phyloP scores from a whole-genome alignment of 2,113 vertebrate genomes.

The Charadrius vociferus region DNA sequence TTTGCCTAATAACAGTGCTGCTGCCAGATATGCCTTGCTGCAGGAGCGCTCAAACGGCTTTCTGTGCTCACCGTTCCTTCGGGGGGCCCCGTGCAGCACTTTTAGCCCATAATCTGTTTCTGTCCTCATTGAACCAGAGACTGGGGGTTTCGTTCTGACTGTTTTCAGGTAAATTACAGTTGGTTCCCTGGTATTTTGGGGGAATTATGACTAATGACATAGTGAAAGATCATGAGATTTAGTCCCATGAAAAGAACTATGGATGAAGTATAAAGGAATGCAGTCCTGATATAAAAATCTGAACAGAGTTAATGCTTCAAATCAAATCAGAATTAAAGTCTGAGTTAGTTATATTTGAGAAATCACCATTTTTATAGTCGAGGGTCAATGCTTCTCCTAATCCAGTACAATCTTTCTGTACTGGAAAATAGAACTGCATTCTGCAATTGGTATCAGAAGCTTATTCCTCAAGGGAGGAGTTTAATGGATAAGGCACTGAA shows the following conservation, averaged over 20 bases:
- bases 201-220: background rate
- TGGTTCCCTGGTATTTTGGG: background rate
- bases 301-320: background rate
- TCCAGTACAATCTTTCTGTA: background rate
- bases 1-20: background rate
- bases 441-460: background rate
- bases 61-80: background rate
- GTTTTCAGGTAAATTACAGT: background rate
- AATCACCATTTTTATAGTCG: background rate
- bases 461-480: background rate
- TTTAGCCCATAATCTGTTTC: background rate
- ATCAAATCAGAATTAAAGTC: background rate
- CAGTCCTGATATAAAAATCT: background rate
- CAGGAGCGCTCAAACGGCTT: background rate
- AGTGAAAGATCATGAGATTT: background rate
- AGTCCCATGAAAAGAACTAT: background rate
- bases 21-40: background rate
- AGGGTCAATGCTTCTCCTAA: background rate
- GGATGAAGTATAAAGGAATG: background rate
- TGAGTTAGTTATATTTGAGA: background rate
- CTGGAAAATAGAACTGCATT: background rate
- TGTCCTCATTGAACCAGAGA: background rate
- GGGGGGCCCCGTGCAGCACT: background rate
- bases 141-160: background rate
- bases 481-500: background rate